Conservation (phyloP, 2,797 vertebrate species). For the Coregonus sp. region DNA sequence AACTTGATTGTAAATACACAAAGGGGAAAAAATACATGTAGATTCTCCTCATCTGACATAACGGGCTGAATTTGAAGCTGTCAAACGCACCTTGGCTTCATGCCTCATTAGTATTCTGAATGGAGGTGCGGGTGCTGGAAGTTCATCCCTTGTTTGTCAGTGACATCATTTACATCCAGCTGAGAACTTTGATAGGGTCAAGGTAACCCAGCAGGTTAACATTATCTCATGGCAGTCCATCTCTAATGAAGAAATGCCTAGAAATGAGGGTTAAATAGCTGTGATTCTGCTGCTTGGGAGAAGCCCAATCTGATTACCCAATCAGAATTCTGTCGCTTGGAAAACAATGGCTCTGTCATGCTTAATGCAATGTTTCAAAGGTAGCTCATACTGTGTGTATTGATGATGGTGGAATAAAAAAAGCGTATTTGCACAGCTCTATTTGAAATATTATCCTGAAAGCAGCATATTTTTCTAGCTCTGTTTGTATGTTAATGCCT, state of each 20-base stretch:
- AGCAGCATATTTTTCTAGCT: slow-evolving; percentile 28
- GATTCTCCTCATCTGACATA: background rate
- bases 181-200: slow-evolving; percentile 22
- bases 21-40: background rate
- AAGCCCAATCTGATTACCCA: background rate
- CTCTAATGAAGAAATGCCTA: slow-evolving; percentile 36
- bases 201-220: background rate
- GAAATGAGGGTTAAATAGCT: slow-evolving; percentile 64
- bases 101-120: slow-evolving; percentile 1
- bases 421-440: slow-evolving; percentile 5
- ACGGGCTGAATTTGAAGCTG: background rate
- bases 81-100: background rate
- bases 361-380: background rate
- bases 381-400: background rate
- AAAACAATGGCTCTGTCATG: slow-evolving; percentile 13
- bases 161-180: slow-evolving; percentile 22
- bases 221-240: background rate
- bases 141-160: slow-evolving; percentile 18
- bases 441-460: slow-evolving; percentile 6
- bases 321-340: background rate
- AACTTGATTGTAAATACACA: background rate
- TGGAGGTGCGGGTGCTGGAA: too few relatives aligned
- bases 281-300: background rate
- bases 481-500: slow-evolving; percentile 38
- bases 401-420: slow-evolving; percentile 12